Percentiles rank a stretch among this genome's conserved stretches.
These are phyloP conservation scores for Diloba caeruleocephala DNA, from an alignment of 2,888 invertebrate genomes.

Conservation along the genomic window DNA sequence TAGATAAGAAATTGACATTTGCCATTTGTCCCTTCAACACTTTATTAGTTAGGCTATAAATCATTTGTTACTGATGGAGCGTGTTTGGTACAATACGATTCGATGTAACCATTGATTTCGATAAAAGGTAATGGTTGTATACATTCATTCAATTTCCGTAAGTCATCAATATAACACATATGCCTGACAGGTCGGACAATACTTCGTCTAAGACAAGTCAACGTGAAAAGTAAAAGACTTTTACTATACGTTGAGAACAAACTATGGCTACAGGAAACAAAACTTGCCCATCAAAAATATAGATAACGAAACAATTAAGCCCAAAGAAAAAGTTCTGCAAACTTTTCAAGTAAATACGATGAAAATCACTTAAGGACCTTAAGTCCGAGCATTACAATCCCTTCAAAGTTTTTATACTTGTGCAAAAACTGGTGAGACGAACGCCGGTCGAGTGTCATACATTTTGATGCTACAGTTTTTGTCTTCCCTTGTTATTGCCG, in stretches of 20 bases:
- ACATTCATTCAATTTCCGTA: constrained; percentile 54
- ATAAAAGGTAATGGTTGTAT: constrained; percentile 62
- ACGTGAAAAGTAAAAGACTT: constrained; percentile 10
- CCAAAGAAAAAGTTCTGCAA: constrained; percentile 67
- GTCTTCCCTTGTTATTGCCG: constrained; percentile 72
- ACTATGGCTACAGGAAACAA: constrained; percentile 37
- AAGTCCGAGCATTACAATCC: constrained; percentile 69
- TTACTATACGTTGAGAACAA: constrained; percentile 20
- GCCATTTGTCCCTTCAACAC: constrained; percentile 77
- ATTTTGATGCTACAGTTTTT: constrained; percentile 83
- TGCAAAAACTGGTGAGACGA: constrained; percentile 69
- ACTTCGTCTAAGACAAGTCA: constrained; percentile 5
- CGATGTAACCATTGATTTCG: constrained; percentile 62
- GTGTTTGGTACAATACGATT: constrained; percentile 60
- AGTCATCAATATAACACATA: constrained; percentile 53
- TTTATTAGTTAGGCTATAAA: constrained; percentile 72
- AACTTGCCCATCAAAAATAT: constrained; percentile 59
- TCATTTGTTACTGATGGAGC: constrained; percentile 71
- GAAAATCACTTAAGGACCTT: constrained; percentile 69
- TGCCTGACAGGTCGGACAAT: constrained; percentile 33
- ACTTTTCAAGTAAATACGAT: constrained; percentile 76
- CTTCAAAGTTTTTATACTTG: constrained; percentile 70
- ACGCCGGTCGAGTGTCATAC: constrained; percentile 78
- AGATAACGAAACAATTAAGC: constrained; percentile 77
- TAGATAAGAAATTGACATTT: constrained; percentile 73